These are phyloP conservation scores for Meteorus cinctellus DNA, from an alignment of 2,888 invertebrate species.

Conservation along the genomic window DNA sequence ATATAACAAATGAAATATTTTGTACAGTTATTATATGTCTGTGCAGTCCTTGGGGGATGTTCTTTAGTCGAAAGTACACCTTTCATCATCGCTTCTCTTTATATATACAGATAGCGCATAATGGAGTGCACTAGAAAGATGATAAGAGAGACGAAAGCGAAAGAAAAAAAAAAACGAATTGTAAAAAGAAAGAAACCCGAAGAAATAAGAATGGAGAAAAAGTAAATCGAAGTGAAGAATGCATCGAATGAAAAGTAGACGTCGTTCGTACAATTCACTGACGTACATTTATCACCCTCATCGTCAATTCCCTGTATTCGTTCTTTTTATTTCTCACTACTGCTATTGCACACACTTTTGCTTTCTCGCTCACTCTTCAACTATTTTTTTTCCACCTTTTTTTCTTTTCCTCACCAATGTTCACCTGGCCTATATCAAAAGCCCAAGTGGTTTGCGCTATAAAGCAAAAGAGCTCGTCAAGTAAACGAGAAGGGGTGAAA, in stretches of 20 bases:
- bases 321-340: slow-evolving; percentile 16
- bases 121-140: slow-evolving; percentile 9
- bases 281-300: slow-evolving; percentile 37
- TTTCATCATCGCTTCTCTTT: slow-evolving; percentile 13
- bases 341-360: neutral
- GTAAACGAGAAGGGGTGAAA: neutral
- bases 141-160: slow-evolving; percentile 14
- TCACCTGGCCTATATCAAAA: slow-evolving; percentile 10
- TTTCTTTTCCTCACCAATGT: neutral
- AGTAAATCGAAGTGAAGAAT: slow-evolving; percentile 28
- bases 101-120: slow-evolving; percentile 3
- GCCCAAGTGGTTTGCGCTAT: slow-evolving; percentile 22
- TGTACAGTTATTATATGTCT: neutral
- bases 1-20: slow-evolving; percentile 1
- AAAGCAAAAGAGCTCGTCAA: slow-evolving; percentile 16
- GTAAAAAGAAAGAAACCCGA: neutral
- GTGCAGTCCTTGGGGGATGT: slow-evolving; percentile 1
- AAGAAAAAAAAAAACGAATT: neutral
- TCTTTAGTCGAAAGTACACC: slow-evolving; percentile 8
- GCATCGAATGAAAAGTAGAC: slow-evolving; percentile 38
- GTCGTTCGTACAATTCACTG: slow-evolving; percentile 32
- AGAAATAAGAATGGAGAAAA: neutral
- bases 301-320: slow-evolving; percentile 26
- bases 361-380: neutral
- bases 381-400: neutral